Base-by-base conservation (phyloP, 2,797 vertebrate genomes). In the Threskiornis aethiopicus region DNA sequence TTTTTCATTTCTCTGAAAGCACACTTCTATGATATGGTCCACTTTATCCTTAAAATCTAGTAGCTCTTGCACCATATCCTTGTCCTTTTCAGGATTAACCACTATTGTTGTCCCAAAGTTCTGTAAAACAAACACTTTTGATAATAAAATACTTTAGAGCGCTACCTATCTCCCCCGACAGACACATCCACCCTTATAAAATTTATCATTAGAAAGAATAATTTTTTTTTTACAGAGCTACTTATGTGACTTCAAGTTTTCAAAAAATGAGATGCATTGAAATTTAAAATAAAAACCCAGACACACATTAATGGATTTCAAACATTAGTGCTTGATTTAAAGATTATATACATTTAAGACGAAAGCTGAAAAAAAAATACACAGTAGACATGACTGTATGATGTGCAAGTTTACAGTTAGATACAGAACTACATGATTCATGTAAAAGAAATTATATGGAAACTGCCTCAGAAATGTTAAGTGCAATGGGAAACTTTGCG, bases 1-100 rank as follows among this genome's bases (percentile, higher is more conserved):
- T 90, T 98, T 98, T 92, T 99, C 98, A 66, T 98, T 99, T 97
- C 98, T 98, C 97, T 98, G 98, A 97, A 99, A 99, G 98, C 98
- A 98, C 65, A 98, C 98, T 94, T 98, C 98, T 71, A 98, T 98
- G 95, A 98, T 98, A 58, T 98, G 98, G 97, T 99, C 98, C 93
- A 98, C 98, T 87, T 98, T 98, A 97, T 99, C 98, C 97, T 99
- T 99, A 96, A 98, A 98, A 95, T 98, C 98, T 96, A 99, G 97
- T 80, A 98, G 97, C 76, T 99, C 98, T 94, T 98, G 98, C 54
- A 99, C 98, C 98, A 99, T 99, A 93, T 98, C 98, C 95, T 98
- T 98, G 94, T 99, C 98, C 69, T 98, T 99, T 96, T 99, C 98
- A 83, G 98, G 98, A 82, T 98, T 98, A 93, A 98, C 98, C 93